Evolutionary conservation across 1,140 invertebrate genomes (phyloP), one percentile per base, ranked within the genome.

Genomic region (Nasonia vitripennis): DNA sequence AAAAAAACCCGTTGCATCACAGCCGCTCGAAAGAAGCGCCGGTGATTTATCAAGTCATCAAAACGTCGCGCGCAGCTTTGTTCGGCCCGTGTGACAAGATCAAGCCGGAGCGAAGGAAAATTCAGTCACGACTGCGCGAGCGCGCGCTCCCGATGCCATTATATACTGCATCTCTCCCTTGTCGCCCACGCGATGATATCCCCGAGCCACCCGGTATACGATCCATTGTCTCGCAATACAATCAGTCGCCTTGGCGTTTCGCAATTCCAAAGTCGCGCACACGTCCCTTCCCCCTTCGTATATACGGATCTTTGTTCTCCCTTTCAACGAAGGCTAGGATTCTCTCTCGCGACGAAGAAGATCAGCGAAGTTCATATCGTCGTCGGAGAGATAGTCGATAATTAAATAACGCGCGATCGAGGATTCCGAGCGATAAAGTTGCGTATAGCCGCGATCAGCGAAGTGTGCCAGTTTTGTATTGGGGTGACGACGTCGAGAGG

Each of bases 191-290:
- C 75, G 78, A 81, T 81, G 17, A 81, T 80, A 85, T 81, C 73
- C 84, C 37, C 78, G 4, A 62, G 68, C 78, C 78, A 85, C 71
- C 84, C 84, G 78, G 78, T 81, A 81, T 68, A 85, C 84, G 78
- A 85, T 81, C 84, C 79, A 85, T 85, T 85, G 84, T 85, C 78
- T 85, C 55, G 84, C 71, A 68, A 77, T 81, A 85, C 84, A 85
- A 85, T 85, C 79, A 85, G 84, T 85, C 84, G 71, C 70, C 71
- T 45, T 78, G 79, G 73, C 62, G 80, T 86, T 82, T 86, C 84
- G 84, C 80, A 86, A 86, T 86, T 78, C 27, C 62, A 34, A 81
- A 81, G 62, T 27, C 84, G 71, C 67, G n/a, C 68, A 11, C 48
- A 27, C 78, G 0, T 41, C 67, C 3, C 20, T 2, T 23, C 23